Percentiles rank a stretch among this genome's conserved stretches.
These are phyloP conservation scores for Centropyge bicolor DNA, from an alignment of 2,797 vertebrate genomes.

Conservation along the genomic window DNA sequence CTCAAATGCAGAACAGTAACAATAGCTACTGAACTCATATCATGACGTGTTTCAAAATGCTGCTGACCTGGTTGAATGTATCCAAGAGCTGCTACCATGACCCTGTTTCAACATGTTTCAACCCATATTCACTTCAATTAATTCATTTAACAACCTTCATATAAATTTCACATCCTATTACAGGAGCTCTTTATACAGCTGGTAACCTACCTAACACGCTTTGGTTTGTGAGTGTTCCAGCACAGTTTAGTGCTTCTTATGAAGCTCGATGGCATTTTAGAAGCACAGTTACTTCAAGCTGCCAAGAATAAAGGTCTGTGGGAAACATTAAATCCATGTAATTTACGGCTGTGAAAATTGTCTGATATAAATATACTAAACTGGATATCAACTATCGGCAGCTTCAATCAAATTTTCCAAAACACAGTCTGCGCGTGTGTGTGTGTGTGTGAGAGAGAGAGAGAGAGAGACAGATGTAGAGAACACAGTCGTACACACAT, in stretches of 20 bases:
- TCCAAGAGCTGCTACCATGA: too few species aligned
- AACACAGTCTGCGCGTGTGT: slow-evolving; percentile 21
- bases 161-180: slow-evolving; percentile 1
- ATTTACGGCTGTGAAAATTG: slow-evolving; percentile 54
- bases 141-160: slow-evolving; percentile 14
- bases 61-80: neutral
- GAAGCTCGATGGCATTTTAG: slow-evolving; percentile 49
- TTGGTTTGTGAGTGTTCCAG: slow-evolving; percentile 35
- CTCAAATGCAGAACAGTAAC: neutral
- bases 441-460: neutral
- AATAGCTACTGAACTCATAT: neutral
- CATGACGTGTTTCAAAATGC: neutral
- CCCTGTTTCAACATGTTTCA: neutral
- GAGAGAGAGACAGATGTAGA: neutral
- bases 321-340: slow-evolving; percentile 50
- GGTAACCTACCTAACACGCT: slow-evolving; percentile 28
- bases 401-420: slow-evolving; percentile 47
- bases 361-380: slow-evolving; percentile 32
- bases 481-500: slow-evolving; percentile 32
- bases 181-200: slow-evolving; percentile 32
- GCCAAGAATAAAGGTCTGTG: slow-evolving; percentile 53
- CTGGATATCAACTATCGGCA: slow-evolving; percentile 35
- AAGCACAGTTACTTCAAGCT: slow-evolving; percentile 17
- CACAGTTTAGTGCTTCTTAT: slow-evolving; percentile 35
- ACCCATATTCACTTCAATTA: neutral